Evolutionary conservation across 1,140 invertebrate species (phyloP).

Genomic region (Drosophila trapezifrons): DNA sequence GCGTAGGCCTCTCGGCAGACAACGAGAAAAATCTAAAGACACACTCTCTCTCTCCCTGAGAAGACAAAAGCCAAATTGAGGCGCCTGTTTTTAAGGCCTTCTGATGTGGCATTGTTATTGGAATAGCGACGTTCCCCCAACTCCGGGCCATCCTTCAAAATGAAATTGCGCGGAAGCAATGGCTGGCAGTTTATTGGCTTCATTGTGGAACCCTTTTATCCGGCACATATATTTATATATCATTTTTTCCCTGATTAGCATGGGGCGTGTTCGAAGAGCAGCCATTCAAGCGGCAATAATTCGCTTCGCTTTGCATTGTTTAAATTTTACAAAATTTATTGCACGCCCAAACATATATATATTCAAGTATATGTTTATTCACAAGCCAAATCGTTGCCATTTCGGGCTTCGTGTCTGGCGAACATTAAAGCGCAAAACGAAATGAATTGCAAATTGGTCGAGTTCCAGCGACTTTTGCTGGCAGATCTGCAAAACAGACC

Average conservation of each 20-base stretch:
- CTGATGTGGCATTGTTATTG: conserved; percentile 76
- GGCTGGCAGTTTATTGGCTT: conserved; percentile 76
- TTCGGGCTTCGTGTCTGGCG: conserved; percentile 54
- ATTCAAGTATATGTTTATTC: conserved; percentile 37
- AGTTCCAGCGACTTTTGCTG: conserved; percentile 33
- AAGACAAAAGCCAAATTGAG: conserved; percentile 31
- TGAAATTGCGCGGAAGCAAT: conserved; percentile 78
- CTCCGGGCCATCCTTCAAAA: conserved; percentile 49
- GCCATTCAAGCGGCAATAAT: conserved; percentile 75
- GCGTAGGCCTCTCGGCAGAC: conserved; percentile 39
- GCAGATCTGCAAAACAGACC: conserved; percentile 13
- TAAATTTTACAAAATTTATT: conserved; percentile 75
- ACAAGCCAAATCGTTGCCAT: conserved; percentile 44
- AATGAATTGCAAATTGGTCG: conserved; percentile 65
- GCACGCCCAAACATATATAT: conserved; percentile 21
- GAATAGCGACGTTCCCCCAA: conserved; percentile 51
- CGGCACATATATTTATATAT: conserved; percentile 38
- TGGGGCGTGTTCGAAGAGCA: conserved; percentile 62
- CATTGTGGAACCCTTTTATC: conserved; percentile 69
- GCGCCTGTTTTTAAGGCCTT: conserved; percentile 29
- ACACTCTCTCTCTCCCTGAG: conserved; percentile 1
- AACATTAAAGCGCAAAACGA: conserved; percentile 58
- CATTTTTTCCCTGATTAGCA: conserved; percentile 63
- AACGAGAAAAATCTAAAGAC: conserved; percentile 24
- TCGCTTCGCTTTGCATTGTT: conserved; percentile 72